A percentile compares a stretch with the other conserved stretches of the same genome.
Conservation (phyloP, 2,797 vertebrate genomes). For the Pygocentrus nattereri region DNA sequence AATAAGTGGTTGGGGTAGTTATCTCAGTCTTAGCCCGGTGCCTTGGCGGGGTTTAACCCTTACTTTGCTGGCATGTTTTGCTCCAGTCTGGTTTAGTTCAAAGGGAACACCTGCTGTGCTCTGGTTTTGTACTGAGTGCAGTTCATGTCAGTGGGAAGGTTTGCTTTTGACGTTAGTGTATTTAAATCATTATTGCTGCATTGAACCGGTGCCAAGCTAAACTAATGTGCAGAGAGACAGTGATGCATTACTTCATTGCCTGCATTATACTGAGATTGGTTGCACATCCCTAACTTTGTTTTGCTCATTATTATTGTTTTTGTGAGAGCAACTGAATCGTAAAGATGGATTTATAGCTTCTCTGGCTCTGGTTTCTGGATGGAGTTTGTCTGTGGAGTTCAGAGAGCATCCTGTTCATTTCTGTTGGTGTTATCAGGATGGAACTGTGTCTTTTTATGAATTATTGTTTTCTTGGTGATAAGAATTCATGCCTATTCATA, state of each 20-base stretch:
- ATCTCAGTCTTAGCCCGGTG: conserved; percentile 21
- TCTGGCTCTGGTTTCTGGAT: neutral
- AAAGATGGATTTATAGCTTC: conserved; percentile 7
- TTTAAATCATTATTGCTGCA: conserved; percentile 33
- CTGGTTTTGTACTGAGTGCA: neutral
- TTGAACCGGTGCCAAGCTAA: conserved; percentile 32
- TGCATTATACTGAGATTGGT: conserved; percentile 18
- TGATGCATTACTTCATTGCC: conserved; percentile 31
- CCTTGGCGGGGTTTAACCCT: conserved; percentile 49
- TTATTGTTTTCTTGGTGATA: neutral
- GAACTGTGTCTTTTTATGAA: neutral
- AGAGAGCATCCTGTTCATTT: neutral
- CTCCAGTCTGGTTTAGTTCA: neutral
- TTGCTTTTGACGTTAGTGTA: conserved; percentile 14
- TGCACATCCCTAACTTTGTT: conserved; percentile 10
- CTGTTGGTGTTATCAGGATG: neutral
- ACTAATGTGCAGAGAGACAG: conserved; percentile 18
- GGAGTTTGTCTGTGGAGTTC: neutral
- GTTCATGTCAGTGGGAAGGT: neutral
- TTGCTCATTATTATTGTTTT: conserved; percentile 15
- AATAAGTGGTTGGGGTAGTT: conserved; percentile 54
- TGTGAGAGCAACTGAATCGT: neutral
- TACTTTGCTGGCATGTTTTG: conserved; percentile 7
- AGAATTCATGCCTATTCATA: neutral
- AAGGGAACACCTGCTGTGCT: conserved; percentile 19